A percentile compares a stretch with the other conserved stretches of the same genome.
Conservation (phyloP, 1,140 invertebrate species). For the Eufriesea mexicana region DNA sequence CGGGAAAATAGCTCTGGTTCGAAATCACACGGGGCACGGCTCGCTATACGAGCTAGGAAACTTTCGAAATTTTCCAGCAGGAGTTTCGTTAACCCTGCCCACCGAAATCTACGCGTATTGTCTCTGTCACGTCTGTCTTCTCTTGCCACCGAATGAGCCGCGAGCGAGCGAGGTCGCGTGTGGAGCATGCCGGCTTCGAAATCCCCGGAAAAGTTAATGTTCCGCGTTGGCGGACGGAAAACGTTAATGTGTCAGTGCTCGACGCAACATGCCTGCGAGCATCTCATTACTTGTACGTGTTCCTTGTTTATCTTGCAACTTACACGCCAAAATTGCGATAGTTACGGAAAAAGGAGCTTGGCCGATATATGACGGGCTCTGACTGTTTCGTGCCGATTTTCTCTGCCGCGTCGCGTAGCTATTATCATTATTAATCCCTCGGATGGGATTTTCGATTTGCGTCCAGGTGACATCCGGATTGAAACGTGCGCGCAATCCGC, state of each 20-base stretch:
- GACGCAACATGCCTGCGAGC: conserved; percentile 32
- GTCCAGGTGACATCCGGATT: neutral
- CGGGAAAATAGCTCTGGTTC: neutral
- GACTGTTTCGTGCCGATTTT: neutral
- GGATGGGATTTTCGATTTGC: conserved; percentile 4
- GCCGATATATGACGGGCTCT: neutral
- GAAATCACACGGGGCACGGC: neutral
- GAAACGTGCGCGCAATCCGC: neutral
- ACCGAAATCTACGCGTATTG: conserved; percentile 13
- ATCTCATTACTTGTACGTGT: conserved; percentile 35
- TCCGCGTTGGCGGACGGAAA: conserved; percentile 34
- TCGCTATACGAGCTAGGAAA: conserved; percentile 16
- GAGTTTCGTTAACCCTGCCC: neutral
- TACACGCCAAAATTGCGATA: conserved; percentile 39
- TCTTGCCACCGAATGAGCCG: conserved; percentile 23
- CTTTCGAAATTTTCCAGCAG: conserved; percentile 42
- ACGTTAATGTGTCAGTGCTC: conserved; percentile 32
- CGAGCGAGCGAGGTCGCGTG: neutral
- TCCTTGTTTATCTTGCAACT: conserved; percentile 30
- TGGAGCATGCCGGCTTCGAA: conserved; percentile 10
- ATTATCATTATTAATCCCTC: conserved; percentile 24
- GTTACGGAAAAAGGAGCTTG: neutral
- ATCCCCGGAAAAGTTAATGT: conserved; percentile 51
- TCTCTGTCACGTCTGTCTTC: conserved; percentile 26
- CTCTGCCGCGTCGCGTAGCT: neutral